Evolutionary conservation across 1,140 invertebrate genomes (phyloP), one percentile per base, ranked within the genome.

Genomic region (Drosophila aff.): DNA sequence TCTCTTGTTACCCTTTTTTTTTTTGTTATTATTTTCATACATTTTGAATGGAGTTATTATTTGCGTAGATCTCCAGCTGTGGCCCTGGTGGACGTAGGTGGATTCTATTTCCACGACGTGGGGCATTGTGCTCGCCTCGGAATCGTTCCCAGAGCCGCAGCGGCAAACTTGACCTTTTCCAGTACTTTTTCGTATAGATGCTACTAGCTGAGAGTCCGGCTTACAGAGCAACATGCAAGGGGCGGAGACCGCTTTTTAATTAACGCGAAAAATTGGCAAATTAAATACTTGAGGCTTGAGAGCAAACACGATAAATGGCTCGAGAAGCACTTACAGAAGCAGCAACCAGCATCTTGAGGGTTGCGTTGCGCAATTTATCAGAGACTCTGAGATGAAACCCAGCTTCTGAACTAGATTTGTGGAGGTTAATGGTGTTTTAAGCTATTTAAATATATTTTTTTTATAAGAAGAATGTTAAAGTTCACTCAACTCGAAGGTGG

Each of bases 141-240:
- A 62, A 49, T 52, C 33, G 16, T 78, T 81, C 79, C 74, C 82
- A 85, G 53, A 40, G 68, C 33, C 41, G 18, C 44, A 74, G 23
- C 28, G 65, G 26, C 31, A 71, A 90, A 81, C 85, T 90, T 89
- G 84, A 89, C 81, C 85, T 81, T 83, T 63, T 71, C 62, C 44
- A 38, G 46, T 47, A 63, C 23, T 49, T 68, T 55, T 55, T 55
- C 9, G 15, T 38, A 21, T 57, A 40, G 62, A 59, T 64, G 53
- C 40, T 44, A 61, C 60, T 38, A 18, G 7, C 55, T 41, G 31
- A 18, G 44, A 66, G 47, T 41, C n/a, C n/a, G n/a, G 15, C 53
- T 55, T 55, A 55, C 52, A 55, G 23, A 46, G 36, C 31, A 58
- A 78, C 75, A 78, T 78, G 75, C 75, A 78, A 78, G 75, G 75